phyloP scores from a whole-genome alignment of 2,113 vertebrate species.

The Chlorodrepanis virens region DNA sequence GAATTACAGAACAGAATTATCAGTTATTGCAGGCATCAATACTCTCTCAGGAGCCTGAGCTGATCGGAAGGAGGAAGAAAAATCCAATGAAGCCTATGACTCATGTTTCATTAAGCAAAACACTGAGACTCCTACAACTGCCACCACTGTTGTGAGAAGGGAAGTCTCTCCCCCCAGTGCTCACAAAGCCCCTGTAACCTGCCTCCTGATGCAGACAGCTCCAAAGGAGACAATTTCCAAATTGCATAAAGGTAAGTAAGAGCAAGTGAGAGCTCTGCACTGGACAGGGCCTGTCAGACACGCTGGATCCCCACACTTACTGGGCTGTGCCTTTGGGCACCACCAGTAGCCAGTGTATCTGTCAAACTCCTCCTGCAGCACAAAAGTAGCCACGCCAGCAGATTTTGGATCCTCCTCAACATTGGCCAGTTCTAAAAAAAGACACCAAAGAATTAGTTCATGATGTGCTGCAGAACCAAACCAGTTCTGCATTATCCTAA shows the following conservation, averaged over 20 bases:
- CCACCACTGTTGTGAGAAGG: neutral
- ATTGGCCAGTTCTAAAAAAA: slow-evolving; percentile 72
- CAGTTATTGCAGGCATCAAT: neutral
- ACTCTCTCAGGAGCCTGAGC: neutral
- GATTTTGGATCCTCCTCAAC: slow-evolving; percentile 81
- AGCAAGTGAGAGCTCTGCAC: neutral
- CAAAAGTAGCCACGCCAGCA: slow-evolving; percentile 81
- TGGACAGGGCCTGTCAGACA: neutral
- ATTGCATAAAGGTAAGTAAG: neutral
- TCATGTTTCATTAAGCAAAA: neutral
- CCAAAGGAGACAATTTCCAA: neutral
- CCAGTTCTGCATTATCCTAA: neutral
- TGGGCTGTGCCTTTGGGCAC: slow-evolving; percentile 75
- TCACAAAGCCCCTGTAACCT: neutral
- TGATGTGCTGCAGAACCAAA: neutral
- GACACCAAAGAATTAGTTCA: neutral
- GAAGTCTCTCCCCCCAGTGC: neutral
- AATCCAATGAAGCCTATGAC: neutral
- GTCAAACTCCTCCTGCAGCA: slow-evolving; percentile 84
- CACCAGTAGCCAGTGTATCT: slow-evolving; percentile 85
- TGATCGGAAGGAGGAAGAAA: neutral
- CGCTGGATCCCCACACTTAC: slow-evolving; percentile 48
- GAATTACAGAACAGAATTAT: slow-evolving; percentile 7
- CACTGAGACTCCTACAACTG: neutral
- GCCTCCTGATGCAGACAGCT: neutral